Evolutionary conservation across 1,140 invertebrate species (phyloP), one percentile per base, ranked within the genome.

Genomic region (Hetaerina americana): DNA sequence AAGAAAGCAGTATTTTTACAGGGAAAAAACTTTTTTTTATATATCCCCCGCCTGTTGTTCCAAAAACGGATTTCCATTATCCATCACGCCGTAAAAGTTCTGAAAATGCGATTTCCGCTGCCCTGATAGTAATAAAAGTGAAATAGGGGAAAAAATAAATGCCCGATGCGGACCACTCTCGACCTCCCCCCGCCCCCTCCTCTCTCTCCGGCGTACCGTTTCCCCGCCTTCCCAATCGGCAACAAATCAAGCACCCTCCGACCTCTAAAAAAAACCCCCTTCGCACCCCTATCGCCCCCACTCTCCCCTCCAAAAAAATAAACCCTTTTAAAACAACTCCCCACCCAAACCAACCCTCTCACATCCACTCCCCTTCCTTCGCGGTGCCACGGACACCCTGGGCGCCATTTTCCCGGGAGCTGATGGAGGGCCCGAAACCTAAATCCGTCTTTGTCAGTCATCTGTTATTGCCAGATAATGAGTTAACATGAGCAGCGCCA

Each of bases 371-470:
- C 66, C 66, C 66, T 66, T 12, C 2, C n/a, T 66, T 66, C 5
- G 3, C 31, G 31, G 18, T 40, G 18, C 31, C 31, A 40, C 31
- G 18, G 31, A 40, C 31, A 18, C 31, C 31, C 6, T 40, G 18
- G 1, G 22, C 40, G n/a, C n/a, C n/a, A n/a, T n/a, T n/a, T n/a
- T n/a, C n/a, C n/a, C n/a, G n/a, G n/a, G n/a, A 57, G 40, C 22
- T 57, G 40, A 57, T 57, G 40, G 27, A 25, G 70, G 26, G 18
- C 3, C 26, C 24, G 40, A 25, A 26, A 70, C 29, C 26, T 31
- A 70, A 70, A 74, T 74, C 73, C 73, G 72, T 74, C 73, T 72
- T 72, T 28, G 73, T 49, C 68, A 28, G 73, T 74, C 73, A 73
- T 69, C 72, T 73, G 71, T 71, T 73, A 74, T 73, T 74, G 71